Evolutionary conservation across 2,888 invertebrate species (phyloP).

Genomic region (Megastigmus dorsalis): DNA sequence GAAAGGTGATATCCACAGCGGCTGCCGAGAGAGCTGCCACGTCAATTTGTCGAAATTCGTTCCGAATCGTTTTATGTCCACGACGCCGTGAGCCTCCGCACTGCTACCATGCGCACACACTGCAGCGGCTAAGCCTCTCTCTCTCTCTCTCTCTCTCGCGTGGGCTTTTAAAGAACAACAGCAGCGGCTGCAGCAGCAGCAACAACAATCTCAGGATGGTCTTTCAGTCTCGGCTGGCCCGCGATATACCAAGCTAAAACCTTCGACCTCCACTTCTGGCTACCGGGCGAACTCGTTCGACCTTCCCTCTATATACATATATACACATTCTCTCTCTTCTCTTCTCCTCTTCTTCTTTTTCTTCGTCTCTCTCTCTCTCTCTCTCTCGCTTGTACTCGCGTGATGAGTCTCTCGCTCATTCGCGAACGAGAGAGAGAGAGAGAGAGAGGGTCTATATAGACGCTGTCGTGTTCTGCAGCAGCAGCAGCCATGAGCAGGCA

Average conservation of each 20-base stretch:
- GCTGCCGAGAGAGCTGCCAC: conserved; percentile 62
- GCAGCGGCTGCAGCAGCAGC: not conserved
- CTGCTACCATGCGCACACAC: conserved; percentile 38
- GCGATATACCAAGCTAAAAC: conserved; percentile 44
- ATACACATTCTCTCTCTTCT: not conserved
- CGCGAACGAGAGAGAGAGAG: not conserved
- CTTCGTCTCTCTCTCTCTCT: conserved; percentile 6
- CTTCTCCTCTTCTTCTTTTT: not conserved
- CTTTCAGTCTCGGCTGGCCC: not conserved
- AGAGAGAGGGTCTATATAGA: not conserved
- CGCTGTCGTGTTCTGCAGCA: not conserved
- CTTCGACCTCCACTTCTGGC: conserved; percentile 57
- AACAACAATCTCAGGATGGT: no score
- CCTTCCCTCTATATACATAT: conserved; percentile 23
- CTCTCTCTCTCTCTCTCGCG: no score
- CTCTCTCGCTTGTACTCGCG: conserved; percentile 34
- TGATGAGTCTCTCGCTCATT: conserved; percentile 46
- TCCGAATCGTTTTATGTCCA: conserved; percentile 74
- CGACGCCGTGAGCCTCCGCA: conserved; percentile 43
- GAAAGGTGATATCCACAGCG: conserved; percentile 48
- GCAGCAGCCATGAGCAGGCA: not conserved
- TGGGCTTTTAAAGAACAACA: conserved; percentile 18
- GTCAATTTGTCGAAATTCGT: conserved; percentile 75
- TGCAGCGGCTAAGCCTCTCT: not conserved
- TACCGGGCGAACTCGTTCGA: conserved; percentile 54